These are phyloP conservation scores for Laticauda laticaudata DNA, from an alignment of 2,113 vertebrate genomes.

Conservation along the genomic window DNA sequence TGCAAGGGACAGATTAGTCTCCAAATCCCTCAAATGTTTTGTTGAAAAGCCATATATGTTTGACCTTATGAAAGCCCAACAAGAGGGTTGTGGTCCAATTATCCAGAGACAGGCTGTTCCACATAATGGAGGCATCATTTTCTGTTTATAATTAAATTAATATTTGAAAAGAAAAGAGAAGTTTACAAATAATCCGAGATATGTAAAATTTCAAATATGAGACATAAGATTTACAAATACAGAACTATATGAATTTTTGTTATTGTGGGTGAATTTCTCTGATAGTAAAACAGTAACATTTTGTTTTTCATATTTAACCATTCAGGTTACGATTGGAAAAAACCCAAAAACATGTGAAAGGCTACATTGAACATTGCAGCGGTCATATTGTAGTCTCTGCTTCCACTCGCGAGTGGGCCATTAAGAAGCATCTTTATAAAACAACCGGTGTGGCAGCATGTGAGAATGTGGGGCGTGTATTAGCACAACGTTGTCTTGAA, in stretches of 20 bases:
- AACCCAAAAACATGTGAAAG: conserved; percentile 81
- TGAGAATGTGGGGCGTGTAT: conserved; percentile 82
- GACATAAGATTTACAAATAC: not conserved
- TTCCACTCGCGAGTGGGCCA: conserved; percentile 90
- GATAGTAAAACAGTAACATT: not conserved
- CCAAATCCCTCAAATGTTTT: not conserved
- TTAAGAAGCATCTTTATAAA: conserved; percentile 84
- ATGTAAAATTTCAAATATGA: not conserved
- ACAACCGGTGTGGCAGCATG: conserved; percentile 80
- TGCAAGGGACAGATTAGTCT: not conserved
- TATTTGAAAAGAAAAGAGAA: not conserved
- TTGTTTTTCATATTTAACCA: not conserved
- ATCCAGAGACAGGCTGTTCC: not conserved
- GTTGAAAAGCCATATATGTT: not conserved
- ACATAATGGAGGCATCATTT: not conserved
- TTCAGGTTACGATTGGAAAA: conserved; percentile 81
- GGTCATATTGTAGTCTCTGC: conserved; percentile 81
- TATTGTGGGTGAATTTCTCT: not conserved
- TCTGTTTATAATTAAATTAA: not conserved
- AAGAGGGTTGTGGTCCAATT: not conserved
- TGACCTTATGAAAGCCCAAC: not conserved
- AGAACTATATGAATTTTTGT: not conserved
- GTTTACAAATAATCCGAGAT: not conserved
- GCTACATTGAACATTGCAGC: conserved; percentile 73
- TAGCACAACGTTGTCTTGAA: conserved; percentile 85